phyloP scores from a whole-genome alignment of 1,140 invertebrate species.

The Nasonia giraulti region DNA sequence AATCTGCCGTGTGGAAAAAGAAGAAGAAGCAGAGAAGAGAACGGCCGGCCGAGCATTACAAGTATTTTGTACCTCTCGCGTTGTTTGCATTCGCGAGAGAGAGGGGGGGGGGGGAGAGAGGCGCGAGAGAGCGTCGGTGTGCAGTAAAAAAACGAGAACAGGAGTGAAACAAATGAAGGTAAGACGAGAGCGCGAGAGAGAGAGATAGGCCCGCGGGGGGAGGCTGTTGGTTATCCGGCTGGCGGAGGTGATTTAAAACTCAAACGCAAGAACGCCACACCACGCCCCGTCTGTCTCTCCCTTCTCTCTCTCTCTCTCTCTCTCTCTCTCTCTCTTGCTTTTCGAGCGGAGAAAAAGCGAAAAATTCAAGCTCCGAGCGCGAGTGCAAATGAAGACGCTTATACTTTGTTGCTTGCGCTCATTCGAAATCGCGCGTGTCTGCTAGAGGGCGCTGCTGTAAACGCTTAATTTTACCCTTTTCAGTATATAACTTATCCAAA shows the following conservation, averaged over 20 bases:
- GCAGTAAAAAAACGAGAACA: background rate
- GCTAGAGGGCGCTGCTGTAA: background rate
- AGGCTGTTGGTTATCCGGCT: constrained; percentile 62
- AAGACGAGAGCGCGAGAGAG: constrained; percentile 50
- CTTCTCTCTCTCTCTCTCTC: background rate
- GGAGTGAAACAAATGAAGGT: constrained; percentile 46
- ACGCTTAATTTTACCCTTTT: too few relatives aligned
- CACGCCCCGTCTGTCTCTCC: constrained; percentile 51
- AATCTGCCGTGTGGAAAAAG: background rate
- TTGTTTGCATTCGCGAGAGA: constrained; percentile 18
- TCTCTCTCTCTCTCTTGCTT: constrained; percentile 15
- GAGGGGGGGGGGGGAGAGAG: background rate
- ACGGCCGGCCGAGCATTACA: background rate
- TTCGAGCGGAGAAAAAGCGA: constrained; percentile 52
- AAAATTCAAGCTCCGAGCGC: constrained; percentile 59
- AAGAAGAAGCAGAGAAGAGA: background rate
- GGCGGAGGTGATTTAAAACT: constrained; percentile 69
- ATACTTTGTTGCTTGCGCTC: background rate
- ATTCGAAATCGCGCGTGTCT: background rate
- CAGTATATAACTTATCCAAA: too few relatives aligned
- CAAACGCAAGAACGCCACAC: constrained; percentile 56
- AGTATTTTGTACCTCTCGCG: constrained; percentile 19
- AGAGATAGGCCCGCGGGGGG: constrained; percentile 54
- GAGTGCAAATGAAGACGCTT: constrained; percentile 68
- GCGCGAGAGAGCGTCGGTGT: constrained; percentile 4